phyloP scores from a whole-genome alignment of 2,797 vertebrate species.

The Siniperca scherzeri region DNA sequence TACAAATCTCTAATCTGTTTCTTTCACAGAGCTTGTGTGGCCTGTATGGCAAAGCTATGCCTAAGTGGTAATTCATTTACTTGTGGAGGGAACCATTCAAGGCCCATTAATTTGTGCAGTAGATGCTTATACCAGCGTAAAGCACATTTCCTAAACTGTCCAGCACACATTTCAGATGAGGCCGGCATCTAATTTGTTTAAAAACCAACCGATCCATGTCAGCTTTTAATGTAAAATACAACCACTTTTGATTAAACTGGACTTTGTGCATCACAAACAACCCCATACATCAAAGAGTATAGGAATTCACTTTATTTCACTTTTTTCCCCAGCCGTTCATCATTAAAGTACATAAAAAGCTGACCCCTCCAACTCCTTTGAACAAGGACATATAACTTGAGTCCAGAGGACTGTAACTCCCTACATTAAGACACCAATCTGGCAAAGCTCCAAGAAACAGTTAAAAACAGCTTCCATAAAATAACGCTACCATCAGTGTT shows the following conservation, averaged over 20 bases:
- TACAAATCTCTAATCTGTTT: conserved; percentile 39
- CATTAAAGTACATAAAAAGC: conserved; percentile 79
- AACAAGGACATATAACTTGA: conserved; percentile 74
- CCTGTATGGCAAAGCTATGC: conserved; percentile 61
- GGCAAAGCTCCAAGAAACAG: conserved; percentile 75
- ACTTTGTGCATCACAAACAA: conserved; percentile 70
- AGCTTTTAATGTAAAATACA: conserved; percentile 79
- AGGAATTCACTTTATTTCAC: conserved; percentile 65
- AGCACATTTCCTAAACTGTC: conserved; percentile 69
- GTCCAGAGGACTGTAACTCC: conserved; percentile 77
- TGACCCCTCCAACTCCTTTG: conserved; percentile 64
- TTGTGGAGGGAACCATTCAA: conserved; percentile 55
- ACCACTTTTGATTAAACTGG: conserved; percentile 77
- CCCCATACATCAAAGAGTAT: conserved; percentile 65
- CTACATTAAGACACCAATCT: conserved; percentile 66
- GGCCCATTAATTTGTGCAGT: conserved; percentile 65
- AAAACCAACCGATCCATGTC: conserved; percentile 75
- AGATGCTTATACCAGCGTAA: conserved; percentile 70
- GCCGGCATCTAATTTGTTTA: conserved; percentile 71
- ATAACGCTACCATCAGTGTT: conserved; percentile 78
- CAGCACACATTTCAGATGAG: conserved; percentile 68
- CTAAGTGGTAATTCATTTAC: conserved; percentile 62
- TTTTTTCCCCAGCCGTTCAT: conserved; percentile 65
- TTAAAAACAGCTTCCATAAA: conserved; percentile 79
- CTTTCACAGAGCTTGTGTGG: conserved; percentile 31